A percentile compares a stretch with the other conserved stretches of the same genome.
Conservation (phyloP, 2,888 invertebrate genomes). For the Campoletis raptor region DNA sequence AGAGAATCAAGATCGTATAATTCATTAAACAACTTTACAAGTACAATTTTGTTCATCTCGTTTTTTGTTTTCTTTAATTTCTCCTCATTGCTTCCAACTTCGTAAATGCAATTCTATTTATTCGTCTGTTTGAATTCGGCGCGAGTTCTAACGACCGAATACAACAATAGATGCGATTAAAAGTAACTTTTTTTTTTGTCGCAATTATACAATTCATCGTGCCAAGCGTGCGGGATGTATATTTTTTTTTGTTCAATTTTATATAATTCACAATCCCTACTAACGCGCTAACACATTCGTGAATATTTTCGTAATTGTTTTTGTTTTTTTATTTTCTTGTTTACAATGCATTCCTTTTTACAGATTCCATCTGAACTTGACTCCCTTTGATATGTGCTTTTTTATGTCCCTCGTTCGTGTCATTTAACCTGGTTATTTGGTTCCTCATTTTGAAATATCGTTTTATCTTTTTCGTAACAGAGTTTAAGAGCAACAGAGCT, state of each 20-base stretch:
- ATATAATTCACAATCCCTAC: slow-evolving; percentile 41
- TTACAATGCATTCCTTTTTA: slow-evolving; percentile 40
- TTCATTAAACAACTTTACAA: slow-evolving; percentile 78
- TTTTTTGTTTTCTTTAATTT: slow-evolving; percentile 19
- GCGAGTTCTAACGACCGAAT: slow-evolving; percentile 73
- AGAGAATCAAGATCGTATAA: slow-evolving; percentile 81
- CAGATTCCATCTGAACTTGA: slow-evolving; percentile 46
- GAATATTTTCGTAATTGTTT: slow-evolving; percentile 28
- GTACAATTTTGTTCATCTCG: slow-evolving; percentile 72
- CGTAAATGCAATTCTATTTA: slow-evolving; percentile 43
- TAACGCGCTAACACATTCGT: slow-evolving; percentile 41
- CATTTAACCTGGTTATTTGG: slow-evolving; percentile 11
- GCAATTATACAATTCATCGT: slow-evolving; percentile 50
- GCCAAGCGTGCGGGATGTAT: slow-evolving; percentile 28
- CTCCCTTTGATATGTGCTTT: slow-evolving; percentile 70
- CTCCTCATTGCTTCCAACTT: slow-evolving; percentile 64
- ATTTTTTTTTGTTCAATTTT: slow-evolving; percentile 8
- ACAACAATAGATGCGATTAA: slow-evolving; percentile 72
- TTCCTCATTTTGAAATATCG: slow-evolving; percentile 6
- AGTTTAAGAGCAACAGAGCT: slow-evolving; percentile 17
- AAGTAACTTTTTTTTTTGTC: slow-evolving; percentile 63
- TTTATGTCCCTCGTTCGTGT: slow-evolving; percentile 12
- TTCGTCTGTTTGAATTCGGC: slow-evolving; percentile 55
- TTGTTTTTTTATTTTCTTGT: slow-evolving; percentile 31
- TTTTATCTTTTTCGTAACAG: slow-evolving; percentile 32